These are phyloP conservation scores for Bucorvus abyssinicus DNA, from an alignment of 2,797 vertebrate genomes.

Conservation along the genomic window DNA sequence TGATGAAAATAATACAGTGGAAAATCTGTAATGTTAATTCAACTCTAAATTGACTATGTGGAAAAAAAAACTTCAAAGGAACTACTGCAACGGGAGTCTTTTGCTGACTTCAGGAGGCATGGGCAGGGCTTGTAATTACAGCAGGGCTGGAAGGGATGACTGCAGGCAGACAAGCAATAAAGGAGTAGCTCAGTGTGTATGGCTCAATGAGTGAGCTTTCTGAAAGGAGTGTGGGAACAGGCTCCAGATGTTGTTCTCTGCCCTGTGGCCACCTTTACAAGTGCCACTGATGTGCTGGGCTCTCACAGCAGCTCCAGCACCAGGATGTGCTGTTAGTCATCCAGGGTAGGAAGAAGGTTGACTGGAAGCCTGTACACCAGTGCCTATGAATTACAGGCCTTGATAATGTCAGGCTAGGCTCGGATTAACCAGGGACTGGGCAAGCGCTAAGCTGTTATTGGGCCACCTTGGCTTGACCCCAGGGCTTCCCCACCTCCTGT, in stretches of 20 bases:
- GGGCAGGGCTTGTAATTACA: not conserved
- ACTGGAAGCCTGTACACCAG: not conserved
- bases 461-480: not conserved
- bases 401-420: not conserved
- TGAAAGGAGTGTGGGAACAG: not conserved
- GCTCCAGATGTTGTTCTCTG: not conserved
- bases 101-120: not conserved
- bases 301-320: not conserved
- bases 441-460: not conserved
- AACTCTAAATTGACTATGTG: not conserved
- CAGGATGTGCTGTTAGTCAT: not conserved
- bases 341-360: not conserved
- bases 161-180: not conserved
- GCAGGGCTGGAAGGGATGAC: not conserved
- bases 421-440: not conserved
- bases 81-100: not conserved
- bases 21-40: not conserved
- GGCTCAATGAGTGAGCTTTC: not conserved
- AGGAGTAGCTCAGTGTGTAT: not conserved
- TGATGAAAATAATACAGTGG: not conserved
- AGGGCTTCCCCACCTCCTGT: not conserved
- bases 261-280: accelerated
- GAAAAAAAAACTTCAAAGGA: not conserved
- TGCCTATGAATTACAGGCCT: not conserved
- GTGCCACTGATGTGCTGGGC: not conserved